A percentile compares a stretch with the other conserved stretches of the same genome.
These are phyloP conservation scores for Lonchura striata DNA, from an alignment of 2,113 vertebrate species.

Conservation along the genomic window DNA sequence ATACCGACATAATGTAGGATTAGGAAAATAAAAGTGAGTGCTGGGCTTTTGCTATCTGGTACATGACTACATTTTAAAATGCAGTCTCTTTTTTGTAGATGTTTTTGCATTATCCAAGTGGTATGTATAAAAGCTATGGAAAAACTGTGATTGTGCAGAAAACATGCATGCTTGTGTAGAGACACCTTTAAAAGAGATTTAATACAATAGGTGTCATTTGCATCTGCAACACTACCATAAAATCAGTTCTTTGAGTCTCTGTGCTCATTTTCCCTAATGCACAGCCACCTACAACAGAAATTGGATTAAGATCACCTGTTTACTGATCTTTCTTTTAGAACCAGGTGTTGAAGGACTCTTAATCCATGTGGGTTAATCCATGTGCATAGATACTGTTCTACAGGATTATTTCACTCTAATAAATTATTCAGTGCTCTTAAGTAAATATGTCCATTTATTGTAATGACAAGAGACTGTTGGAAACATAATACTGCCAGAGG, in stretches of 20 bases:
- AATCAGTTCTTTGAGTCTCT: neutral
- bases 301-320: neutral
- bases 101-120: neutral
- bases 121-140: neutral
- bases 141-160: neutral
- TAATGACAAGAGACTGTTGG: neutral
- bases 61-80: neutral
- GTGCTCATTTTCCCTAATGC: neutral
- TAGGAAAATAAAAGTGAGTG: neutral
- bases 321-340: neutral
- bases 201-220: neutral
- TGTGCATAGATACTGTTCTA: neutral
- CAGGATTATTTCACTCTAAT: neutral
- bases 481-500: neutral
- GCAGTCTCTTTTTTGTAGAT: neutral
- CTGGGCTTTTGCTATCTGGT: neutral
- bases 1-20: accelerated
- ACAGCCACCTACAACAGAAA: neutral
- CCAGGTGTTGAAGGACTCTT: neutral
- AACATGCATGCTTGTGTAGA: neutral
- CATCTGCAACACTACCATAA: neutral
- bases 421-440: neutral
- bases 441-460: neutral
- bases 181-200: neutral
- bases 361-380: neutral